phyloP scores from a whole-genome alignment of 2,888 invertebrate species.

The Latheticus oryzae region DNA sequence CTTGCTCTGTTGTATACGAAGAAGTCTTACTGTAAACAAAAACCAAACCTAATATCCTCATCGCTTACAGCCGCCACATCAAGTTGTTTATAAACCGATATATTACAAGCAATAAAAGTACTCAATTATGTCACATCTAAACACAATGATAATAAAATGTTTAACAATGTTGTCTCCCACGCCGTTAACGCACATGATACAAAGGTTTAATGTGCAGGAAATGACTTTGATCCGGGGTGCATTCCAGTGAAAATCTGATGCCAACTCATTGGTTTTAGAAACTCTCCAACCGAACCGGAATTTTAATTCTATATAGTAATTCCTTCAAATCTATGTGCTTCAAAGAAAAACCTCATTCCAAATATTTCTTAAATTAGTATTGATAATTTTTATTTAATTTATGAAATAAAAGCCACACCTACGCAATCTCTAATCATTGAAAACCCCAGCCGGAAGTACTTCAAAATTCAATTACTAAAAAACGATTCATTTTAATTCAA shows the following conservation, averaged over 20 bases:
- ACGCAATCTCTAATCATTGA: too few relatives aligned
- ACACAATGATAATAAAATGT: slow-evolving; percentile 22
- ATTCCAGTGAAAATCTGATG: slow-evolving; percentile 8
- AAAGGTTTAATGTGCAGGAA: slow-evolving; percentile 6
- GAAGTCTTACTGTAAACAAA: slow-evolving; percentile 24
- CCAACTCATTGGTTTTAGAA: slow-evolving; percentile 6
- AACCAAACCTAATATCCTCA: slow-evolving; percentile 23
- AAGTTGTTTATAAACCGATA: slow-evolving; percentile 29
- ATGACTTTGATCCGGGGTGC: slow-evolving; percentile 5
- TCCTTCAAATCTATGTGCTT: slow-evolving; percentile 1
- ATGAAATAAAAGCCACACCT: too few relatives aligned
- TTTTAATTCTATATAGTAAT: slow-evolving; percentile 6
- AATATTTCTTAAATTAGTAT: too few relatives aligned
- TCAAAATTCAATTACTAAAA: too few relatives aligned
- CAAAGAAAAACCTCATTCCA: too few relatives aligned
- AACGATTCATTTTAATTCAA: too few relatives aligned
- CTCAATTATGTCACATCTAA: slow-evolving; percentile 30
- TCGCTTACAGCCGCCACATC: slow-evolving; percentile 5
- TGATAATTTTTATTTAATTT: too few relatives aligned
- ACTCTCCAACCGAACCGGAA: neutral
- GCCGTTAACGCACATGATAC: slow-evolving; percentile 13
- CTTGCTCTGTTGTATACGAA: neutral
- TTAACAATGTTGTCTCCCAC: slow-evolving; percentile 23
- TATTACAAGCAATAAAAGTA: slow-evolving; percentile 27
- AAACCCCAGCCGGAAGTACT: too few relatives aligned